Percentiles rank a stretch among this genome's conserved stretches.
phyloP scores from a whole-genome alignment of 92 coral and sea anemone species.

The Actinostola sp. region DNA sequence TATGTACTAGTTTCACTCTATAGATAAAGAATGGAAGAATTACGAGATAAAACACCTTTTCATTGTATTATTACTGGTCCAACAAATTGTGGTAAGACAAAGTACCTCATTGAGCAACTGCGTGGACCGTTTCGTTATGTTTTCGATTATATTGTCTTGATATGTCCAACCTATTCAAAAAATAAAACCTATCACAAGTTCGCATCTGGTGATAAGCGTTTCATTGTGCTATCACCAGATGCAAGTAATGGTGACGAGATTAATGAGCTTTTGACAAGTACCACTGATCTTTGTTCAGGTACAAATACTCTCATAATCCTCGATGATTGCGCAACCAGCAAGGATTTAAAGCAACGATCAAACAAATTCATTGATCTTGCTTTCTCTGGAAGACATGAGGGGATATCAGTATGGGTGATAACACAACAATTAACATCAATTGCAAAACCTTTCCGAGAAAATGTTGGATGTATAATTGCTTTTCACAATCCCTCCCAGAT shows the following conservation, averaged over 20 bases:
- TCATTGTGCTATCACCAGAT: constrained; percentile 31
- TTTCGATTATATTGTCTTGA: constrained; percentile 26
- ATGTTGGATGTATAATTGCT: constrained; percentile 30
- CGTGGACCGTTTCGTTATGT: constrained; percentile 19
- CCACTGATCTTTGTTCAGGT: constrained; percentile 17
- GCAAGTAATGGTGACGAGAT: constrained; percentile 18
- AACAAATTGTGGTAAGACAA: constrained; percentile 35
- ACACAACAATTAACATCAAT: constrained; percentile 37
- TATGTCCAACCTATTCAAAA: constrained; percentile 34
- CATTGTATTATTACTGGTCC: not conserved
- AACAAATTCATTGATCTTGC: constrained; percentile 32
- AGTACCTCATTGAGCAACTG: constrained; percentile 7
- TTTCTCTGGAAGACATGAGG: constrained; percentile 12
- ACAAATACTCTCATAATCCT: constrained; percentile 23
- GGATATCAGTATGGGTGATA: constrained; percentile 28
- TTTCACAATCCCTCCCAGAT: constrained; percentile 35
- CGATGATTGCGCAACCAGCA: constrained; percentile 23
- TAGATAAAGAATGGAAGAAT: constrained; percentile 12
- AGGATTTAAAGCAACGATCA: constrained; percentile 33
- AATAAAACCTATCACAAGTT: constrained; percentile 21
- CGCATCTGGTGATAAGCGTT: constrained; percentile 19
- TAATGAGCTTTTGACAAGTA: constrained; percentile 20
- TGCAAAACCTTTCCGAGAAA: constrained; percentile 39
- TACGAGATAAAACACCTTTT: not conserved
- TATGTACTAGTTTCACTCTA: constrained; percentile 2